Evolutionary conservation across 30 jellyfish, hydroid and myxozoan species (phyloP), one percentile per base, ranked within the genome.

Genomic region (Sanderia malayensis): DNA sequence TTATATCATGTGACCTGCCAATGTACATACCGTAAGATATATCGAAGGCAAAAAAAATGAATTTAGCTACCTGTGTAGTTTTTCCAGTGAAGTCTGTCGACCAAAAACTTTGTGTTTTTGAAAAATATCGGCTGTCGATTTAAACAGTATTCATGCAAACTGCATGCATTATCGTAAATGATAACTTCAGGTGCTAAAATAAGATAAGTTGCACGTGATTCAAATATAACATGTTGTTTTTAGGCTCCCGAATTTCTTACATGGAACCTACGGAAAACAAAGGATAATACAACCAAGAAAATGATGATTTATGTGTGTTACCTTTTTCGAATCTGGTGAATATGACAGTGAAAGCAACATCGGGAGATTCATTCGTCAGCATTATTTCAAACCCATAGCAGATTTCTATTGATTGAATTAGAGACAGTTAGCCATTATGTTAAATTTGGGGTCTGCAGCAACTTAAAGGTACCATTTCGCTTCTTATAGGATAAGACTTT

Each of bases 81-180:
- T 9, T 31, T 31, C 81, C 81, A 68, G 45, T 68, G 81, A 2
- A 68, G 23, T 18, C 24, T 19, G 23, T 68, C 81, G 15, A 68
- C 81, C 24, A 68, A 32, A 44, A 68, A 68, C 37, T 33, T 44
- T 28, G 81, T 41, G 3, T 68, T 68, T 46, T 22, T 55, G 24
- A 68, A 68, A 44, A 33, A 68, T 1, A 55, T 34, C 18, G 81
- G 81, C 31, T 68, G 67, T 34, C 81, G 44, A 25, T 37, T 68
- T 13, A 68, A 45, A 1, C 21, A n/a, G 24, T 3, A 68, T 3
- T 68, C 67, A 21, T 68, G 81, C 71, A 68, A 44, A 26, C 45
- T 68, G 59, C 76, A 64, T 19, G 76, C 76, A 59, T 64, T 64
- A 34, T 64, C 76, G 30, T 64, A 64, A 64, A 64, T 21, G 76